Evolutionary conservation across 2,888 invertebrate genomes (phyloP).

Genomic region (Ryuthela nishihirai): DNA sequence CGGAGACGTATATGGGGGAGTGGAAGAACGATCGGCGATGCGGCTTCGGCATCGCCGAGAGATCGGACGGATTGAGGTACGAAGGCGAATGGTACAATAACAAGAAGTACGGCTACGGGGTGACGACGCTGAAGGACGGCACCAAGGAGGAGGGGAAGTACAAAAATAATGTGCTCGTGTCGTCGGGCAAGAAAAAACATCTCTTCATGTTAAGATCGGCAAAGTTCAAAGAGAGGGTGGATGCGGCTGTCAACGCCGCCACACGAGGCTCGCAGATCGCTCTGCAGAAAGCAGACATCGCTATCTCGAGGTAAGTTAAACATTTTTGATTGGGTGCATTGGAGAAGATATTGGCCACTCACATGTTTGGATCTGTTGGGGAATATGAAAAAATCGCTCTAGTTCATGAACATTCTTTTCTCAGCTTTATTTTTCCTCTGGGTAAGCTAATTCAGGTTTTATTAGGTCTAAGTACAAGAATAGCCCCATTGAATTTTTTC

Average conservation of each 20-base stretch:
- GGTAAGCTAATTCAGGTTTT: no score
- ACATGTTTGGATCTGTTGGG: no score
- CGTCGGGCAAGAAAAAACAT: slow-evolving; percentile 93
- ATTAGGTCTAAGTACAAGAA: no score
- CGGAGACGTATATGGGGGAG: slow-evolving; percentile 98
- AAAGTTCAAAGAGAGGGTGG: slow-evolving; percentile 95
- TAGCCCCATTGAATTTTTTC: no score
- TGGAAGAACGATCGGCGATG: slow-evolving; percentile 99
- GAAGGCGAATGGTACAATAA: slow-evolving; percentile 99
- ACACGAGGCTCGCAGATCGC: slow-evolving; percentile 96
- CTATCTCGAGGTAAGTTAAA: slow-evolving; percentile 89
- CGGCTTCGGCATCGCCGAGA: slow-evolving; percentile 96
- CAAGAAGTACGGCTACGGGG: slow-evolving; percentile 98
- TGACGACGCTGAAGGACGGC: slow-evolving; percentile 95
- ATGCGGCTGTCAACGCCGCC: slow-evolving; percentile 91
- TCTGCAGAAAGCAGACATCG: slow-evolving; percentile 95
- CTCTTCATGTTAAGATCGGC: slow-evolving; percentile 94
- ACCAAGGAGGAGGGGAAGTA: slow-evolving; percentile 98
- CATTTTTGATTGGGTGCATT: no score
- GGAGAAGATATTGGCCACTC: no score
- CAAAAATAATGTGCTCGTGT: slow-evolving; percentile 97
- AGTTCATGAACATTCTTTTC: no score
- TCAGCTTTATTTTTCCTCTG: no score
- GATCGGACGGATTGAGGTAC: slow-evolving; percentile 95
- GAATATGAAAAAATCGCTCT: no score